Conservation (phyloP, 35 echinoderm and acorn worm species). For the Apostichopus californicus region DNA sequence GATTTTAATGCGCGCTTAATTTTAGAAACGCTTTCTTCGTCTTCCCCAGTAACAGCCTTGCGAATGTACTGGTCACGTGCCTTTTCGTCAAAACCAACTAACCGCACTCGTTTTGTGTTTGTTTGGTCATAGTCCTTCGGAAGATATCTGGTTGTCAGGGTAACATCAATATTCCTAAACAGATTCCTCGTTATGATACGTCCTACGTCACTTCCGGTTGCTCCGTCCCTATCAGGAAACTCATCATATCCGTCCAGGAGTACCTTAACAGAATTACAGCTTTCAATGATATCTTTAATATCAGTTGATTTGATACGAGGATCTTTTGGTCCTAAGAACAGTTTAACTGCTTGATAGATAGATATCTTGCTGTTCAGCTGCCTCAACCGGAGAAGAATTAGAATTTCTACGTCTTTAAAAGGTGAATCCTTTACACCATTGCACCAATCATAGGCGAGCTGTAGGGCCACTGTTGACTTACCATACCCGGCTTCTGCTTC, state of each 20-base stretch:
- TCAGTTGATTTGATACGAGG: neutral
- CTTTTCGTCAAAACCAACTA: neutral
- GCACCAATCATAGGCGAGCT: too few species aligned
- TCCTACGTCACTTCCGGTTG: neutral
- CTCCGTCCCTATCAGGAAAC: neutral
- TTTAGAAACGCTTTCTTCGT: neutral
- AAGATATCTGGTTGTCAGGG: constrained; percentile 2
- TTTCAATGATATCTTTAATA: neutral
- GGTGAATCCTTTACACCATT: too few species aligned
- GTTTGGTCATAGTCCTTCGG: neutral
- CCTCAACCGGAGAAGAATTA: too few species aligned
- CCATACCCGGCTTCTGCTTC: too few species aligned
- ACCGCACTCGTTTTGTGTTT: neutral
- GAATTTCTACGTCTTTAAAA: too few species aligned
- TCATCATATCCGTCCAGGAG: neutral
- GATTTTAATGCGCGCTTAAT: neutral
- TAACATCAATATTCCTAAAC: neutral
- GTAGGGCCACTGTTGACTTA: too few species aligned
- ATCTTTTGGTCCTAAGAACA: too few species aligned
- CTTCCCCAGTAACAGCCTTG: neutral
- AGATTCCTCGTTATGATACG: neutral
- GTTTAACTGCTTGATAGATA: too few species aligned
- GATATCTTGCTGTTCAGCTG: too few species aligned
- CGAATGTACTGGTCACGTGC: constrained; percentile 8
- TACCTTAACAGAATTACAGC: neutral